Evolutionary conservation across 2,797 vertebrate genomes (phyloP).

Genomic region (Halcyon badia): DNA sequence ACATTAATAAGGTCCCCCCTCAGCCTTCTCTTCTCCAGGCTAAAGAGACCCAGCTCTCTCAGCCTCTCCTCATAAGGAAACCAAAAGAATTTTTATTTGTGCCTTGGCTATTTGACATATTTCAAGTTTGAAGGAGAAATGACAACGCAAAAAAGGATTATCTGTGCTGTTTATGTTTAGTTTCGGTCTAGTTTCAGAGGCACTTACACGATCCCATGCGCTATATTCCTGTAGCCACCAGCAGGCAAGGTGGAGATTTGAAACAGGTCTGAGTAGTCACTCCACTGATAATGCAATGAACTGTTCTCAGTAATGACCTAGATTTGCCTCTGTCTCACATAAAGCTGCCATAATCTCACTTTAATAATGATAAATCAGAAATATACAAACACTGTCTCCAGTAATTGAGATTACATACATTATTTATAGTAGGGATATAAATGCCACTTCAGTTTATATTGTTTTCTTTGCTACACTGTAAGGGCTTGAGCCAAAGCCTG

Average conservation of each 20-base stretch:
- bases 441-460: slow-evolving; percentile 48
- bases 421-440: slow-evolving; percentile 61
- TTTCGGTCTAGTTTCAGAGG: background rate
- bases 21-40: too few species aligned
- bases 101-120: background rate
- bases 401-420: slow-evolving; percentile 50
- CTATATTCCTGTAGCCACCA: background rate
- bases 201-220: rapidly evolving
- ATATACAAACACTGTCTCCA: background rate
- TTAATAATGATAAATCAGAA: slow-evolving; percentile 58
- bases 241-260: background rate
- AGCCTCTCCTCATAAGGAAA: too few species aligned
- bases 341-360: slow-evolving; percentile 63
- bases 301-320: background rate
- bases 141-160: background rate
- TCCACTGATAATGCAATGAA: background rate
- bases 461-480: slow-evolving; percentile 2
- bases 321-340: slow-evolving; percentile 35
- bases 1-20: too few species aligned
- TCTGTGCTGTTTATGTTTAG: rapidly evolving
- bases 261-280: background rate
- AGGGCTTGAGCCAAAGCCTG: slow-evolving; percentile 46
- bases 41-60: too few species aligned
- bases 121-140: background rate
- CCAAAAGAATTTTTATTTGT: background rate